Evolutionary conservation across 1,140 invertebrate genomes (phyloP), one percentile per base, ranked within the genome.

Genomic region (Megalonaias nervosa): DNA sequence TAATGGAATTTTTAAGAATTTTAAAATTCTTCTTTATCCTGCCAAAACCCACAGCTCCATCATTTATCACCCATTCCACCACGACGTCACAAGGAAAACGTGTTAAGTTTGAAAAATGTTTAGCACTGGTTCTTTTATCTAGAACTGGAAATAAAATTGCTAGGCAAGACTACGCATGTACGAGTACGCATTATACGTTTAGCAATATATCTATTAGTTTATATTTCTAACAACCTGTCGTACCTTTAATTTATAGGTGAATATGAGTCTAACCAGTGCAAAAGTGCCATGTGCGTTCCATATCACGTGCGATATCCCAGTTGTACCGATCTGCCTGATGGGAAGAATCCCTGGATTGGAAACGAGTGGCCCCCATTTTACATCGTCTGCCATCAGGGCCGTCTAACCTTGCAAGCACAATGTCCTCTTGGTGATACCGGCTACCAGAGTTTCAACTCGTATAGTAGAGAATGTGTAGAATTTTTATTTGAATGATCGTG

Each of bases 221-320:
- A 17, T 23, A 13, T 26, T 15, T 15, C 48, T n/a, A 16, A 66
- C 14, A 14, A n/a, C n/a, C 15, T 17, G 13, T 16, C 23, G 31
- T 61, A n/a, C 57, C 31, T 75, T 62, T 67, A 31, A 3, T n/a
- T n/a, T n/a, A n/a, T n/a, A n/a, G n/a, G n/a, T n/a, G n/a, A n/a
- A n/a, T n/a, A n/a, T n/a, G n/a, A 55, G 13, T 56, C 26, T 14
- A 70, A 74, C 60, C 78, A 77, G 55, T 82, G 81, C 61, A 17
- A 59, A 17, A 16, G 58, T 16, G 62, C 75, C 26, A 78, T 80
- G 26, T 82, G 81, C 38, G 21, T 75, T 60, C 81, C 81, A 19
- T 82, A 78, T 48, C n/a, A 71, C 16, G 64, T 82, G 17, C 67
- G 75, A n/a, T 75, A 68, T 62, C 78, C 81, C 12, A 67, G 66